phyloP scores from a whole-genome alignment of 2,797 vertebrate species.

The Graptemys geographica region DNA sequence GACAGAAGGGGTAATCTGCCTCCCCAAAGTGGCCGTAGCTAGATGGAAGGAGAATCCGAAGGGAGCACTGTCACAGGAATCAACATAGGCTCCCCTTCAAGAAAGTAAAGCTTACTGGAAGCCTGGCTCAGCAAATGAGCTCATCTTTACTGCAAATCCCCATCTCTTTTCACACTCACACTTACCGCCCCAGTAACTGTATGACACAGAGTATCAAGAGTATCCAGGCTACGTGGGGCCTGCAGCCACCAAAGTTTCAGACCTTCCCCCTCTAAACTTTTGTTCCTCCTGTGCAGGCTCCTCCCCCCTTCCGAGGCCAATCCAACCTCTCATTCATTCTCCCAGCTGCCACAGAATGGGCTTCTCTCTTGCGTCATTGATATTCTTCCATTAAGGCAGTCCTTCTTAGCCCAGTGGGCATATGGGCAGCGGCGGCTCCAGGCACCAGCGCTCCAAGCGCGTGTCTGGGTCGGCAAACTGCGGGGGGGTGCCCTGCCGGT shows the following conservation, averaged over 20 bases:
- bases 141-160: neutral
- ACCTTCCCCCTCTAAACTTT: neutral
- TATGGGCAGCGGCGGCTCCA: neutral
- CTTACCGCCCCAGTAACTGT: neutral
- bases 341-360: neutral
- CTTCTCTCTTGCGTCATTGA: neutral
- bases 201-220: neutral
- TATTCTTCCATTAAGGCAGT: neutral
- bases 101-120: conserved; percentile 16
- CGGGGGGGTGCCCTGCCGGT: too few species aligned
- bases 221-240: neutral
- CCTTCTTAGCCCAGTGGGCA: fast-evolving
- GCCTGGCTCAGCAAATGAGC: neutral
- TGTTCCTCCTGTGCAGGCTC: neutral
- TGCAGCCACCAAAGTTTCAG: neutral
- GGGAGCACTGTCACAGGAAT: neutral
- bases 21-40: too few species aligned
- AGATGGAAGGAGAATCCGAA: too few species aligned
- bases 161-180: neutral
- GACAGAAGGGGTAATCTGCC: too few species aligned
- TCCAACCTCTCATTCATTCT: neutral
- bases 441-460: too few species aligned
- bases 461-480: too few species aligned
- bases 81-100: neutral
- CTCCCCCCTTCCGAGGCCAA: neutral